A percentile compares a stretch with the other conserved stretches of the same genome.
Conservation (phyloP, 2,888 invertebrate genomes). For the Athalia cordata region DNA sequence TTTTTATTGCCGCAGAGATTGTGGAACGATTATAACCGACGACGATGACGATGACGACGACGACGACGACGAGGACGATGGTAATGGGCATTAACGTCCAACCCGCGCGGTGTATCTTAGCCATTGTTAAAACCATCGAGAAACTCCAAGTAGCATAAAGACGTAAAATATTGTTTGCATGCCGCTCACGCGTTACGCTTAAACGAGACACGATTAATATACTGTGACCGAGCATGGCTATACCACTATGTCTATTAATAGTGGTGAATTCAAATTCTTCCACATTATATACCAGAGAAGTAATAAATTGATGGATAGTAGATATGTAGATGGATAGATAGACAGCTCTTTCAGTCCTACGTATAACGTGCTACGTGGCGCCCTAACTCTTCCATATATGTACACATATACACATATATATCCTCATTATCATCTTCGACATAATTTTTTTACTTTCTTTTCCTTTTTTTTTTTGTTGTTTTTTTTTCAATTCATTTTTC, state of each 20-base stretch:
- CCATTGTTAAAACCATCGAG: conserved; percentile 56
- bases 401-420: not conserved
- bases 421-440: not conserved
- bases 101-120: conserved; percentile 22
- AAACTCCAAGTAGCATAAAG: conserved; percentile 38
- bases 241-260: conserved; percentile 60
- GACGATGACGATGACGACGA: too few species aligned
- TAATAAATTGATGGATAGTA: too few species aligned
- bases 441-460: too few species aligned
- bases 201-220: conserved; percentile 67
- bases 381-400: not conserved
- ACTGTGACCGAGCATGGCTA: conserved; percentile 58
- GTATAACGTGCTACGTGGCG: too few species aligned
- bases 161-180: conserved; percentile 67
- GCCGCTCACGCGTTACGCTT: conserved; percentile 64
- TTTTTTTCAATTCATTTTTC: too few species aligned
- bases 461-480: too few species aligned
- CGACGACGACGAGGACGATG: too few species aligned
- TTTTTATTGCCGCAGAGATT: too few species aligned
- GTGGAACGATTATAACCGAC: too few species aligned
- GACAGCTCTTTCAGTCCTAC: too few species aligned
- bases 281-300: not conserved
- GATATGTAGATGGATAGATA: too few species aligned
- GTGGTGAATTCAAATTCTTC: conserved; percentile 53
- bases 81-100: not conserved